Percentiles rank a stretch among this genome's conserved stretches.
Conservation (phyloP, 2,797 vertebrate genomes). For the Coranthus polyacanthus region DNA sequence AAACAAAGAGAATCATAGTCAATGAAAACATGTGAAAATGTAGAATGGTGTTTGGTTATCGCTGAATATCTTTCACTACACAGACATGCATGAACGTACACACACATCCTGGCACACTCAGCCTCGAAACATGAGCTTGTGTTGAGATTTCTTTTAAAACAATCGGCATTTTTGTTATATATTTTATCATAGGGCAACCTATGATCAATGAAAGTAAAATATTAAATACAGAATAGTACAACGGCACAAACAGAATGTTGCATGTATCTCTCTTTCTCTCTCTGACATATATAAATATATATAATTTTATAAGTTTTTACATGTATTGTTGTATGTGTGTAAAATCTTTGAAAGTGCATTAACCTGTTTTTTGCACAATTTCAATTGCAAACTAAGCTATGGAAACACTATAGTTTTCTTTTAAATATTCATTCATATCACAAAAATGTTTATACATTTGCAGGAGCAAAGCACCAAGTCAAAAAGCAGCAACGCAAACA, state of each 20-base stretch:
- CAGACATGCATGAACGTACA: not conserved
- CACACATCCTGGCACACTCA: constrained; percentile 2
- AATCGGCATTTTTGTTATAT: not conserved
- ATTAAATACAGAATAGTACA: not conserved
- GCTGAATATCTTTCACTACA: constrained; percentile 43
- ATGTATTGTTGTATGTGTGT: too few species aligned
- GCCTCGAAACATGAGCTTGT: constrained; percentile 6
- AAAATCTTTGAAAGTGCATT: too few species aligned
- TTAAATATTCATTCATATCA: too few species aligned
- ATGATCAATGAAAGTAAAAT: not conserved
- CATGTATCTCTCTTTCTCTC: too few species aligned
- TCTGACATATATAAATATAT: too few species aligned
- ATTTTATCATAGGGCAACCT: constrained; percentile 1
- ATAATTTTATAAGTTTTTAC: too few species aligned
- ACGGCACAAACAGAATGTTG: not conserved
- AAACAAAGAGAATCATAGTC: constrained; percentile 73
- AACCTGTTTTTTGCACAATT: too few species aligned
- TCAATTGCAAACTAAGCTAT: too few species aligned
- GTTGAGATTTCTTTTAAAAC: constrained; percentile 4
- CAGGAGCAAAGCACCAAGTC: too few species aligned
- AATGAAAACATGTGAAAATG: constrained; percentile 51
- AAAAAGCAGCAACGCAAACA: too few species aligned
- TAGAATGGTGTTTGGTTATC: constrained; percentile 43
- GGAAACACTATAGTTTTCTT: too few species aligned
- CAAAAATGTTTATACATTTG: too few species aligned